phyloP scores from a whole-genome alignment of 2,113 vertebrate species.

The Grallaria varia region DNA sequence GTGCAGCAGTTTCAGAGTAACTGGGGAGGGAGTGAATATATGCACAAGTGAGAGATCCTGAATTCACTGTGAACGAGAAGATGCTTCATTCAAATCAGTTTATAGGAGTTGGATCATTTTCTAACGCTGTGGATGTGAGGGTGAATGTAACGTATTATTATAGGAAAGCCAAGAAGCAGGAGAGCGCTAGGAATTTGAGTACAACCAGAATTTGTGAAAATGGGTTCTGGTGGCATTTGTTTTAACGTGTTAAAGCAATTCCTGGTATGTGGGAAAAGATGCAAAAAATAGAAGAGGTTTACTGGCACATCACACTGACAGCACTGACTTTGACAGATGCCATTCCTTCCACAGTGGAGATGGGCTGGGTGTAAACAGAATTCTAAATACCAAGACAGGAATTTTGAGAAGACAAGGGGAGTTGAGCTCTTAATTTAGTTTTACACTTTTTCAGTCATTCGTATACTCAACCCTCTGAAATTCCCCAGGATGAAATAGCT shows the following conservation, averaged over 20 bases:
- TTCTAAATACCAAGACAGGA: neutral
- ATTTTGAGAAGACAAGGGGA: neutral
- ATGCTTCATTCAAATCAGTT: neutral
- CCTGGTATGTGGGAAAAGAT: slow-evolving; percentile 21
- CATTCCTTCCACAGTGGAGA: neutral
- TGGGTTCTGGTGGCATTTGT: neutral
- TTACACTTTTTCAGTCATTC: neutral
- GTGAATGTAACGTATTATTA: neutral
- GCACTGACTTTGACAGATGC: slow-evolving; percentile 26
- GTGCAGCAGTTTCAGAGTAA: neutral
- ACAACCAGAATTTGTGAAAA: neutral
- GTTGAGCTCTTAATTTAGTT: slow-evolving; percentile 14
- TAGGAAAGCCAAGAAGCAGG: neutral
- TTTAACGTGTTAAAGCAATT: slow-evolving; percentile 31
- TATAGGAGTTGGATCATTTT: neutral
- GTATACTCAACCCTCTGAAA: neutral
- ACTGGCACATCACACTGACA: neutral
- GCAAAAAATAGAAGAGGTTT: slow-evolving; percentile 29
- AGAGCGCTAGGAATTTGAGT: neutral
- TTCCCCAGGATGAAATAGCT: neutral
- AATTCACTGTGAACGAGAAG: neutral
- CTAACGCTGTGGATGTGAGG: neutral
- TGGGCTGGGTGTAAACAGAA: slow-evolving; percentile 1
- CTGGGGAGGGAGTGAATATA: neutral
- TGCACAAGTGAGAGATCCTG: neutral